phyloP scores from a whole-genome alignment of 1,140 invertebrate species.

The Argopecten irradians region DNA sequence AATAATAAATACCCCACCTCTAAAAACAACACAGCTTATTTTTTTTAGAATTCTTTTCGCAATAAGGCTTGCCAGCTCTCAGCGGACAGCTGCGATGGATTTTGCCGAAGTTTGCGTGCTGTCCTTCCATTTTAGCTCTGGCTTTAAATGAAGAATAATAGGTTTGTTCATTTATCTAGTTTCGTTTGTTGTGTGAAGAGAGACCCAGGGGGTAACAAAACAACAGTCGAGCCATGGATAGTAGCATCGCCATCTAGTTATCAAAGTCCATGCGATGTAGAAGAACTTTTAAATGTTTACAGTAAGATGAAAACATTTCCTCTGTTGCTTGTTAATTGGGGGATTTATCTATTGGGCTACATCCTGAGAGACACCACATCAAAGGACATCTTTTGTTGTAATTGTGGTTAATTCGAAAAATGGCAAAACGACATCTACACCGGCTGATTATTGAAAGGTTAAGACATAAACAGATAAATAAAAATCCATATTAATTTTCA shows the following conservation, averaged over 20 bases:
- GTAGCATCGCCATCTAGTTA: neutral
- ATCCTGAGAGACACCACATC: neutral
- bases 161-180: neutral
- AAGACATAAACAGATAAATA: too few relatives aligned
- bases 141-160: conserved; percentile 15
- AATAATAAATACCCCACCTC: neutral
- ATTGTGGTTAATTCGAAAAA: neutral
- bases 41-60: neutral
- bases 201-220: neutral
- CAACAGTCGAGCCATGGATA: neutral
- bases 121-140: neutral
- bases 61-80: neutral
- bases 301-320: neutral
- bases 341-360: neutral
- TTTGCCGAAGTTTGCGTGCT: neutral
- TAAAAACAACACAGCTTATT: neutral
- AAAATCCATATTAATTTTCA: too few relatives aligned
- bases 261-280: neutral
- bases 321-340: neutral
- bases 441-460: too few relatives aligned
- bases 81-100: neutral
- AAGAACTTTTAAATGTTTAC: neutral
- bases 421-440: too few relatives aligned
- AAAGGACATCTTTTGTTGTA: neutral
- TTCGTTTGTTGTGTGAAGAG: neutral